Conservation (phyloP, 1,140 invertebrate genomes). For the Galendromus occidentalis region DNA sequence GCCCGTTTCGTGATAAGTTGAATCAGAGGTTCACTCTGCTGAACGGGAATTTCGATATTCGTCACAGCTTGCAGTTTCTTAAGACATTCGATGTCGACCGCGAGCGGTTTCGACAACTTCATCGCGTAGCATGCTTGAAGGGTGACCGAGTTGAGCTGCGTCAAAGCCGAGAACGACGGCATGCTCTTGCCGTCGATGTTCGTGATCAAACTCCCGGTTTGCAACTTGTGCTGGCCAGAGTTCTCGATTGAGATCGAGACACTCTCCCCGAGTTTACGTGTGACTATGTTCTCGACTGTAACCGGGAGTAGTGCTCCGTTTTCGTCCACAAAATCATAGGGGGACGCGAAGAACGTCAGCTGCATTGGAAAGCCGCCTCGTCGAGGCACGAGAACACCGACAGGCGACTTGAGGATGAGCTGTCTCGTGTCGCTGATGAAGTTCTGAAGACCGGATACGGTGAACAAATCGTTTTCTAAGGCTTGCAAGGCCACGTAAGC, state of each 20-base stretch:
- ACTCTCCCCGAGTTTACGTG: conserved; percentile 53
- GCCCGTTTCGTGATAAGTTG: background rate
- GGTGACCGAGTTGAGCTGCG: conserved; percentile 57
- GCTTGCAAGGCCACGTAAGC: conserved; percentile 75
- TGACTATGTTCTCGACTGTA: conserved; percentile 46
- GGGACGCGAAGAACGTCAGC: conserved; percentile 82
- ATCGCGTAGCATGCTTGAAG: conserved; percentile 77
- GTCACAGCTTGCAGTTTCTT: conserved; percentile 48
- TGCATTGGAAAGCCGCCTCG: conserved; percentile 61
- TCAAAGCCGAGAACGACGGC: conserved; percentile 56
- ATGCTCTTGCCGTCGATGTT: conserved; percentile 35
- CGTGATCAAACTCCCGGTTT: conserved; percentile 50
- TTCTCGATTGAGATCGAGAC: conserved; percentile 75
- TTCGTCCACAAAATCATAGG: conserved; percentile 66
- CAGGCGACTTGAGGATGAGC: conserved; percentile 67
- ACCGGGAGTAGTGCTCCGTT: conserved; percentile 42
- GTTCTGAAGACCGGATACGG: conserved; percentile 52
- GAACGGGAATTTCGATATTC: conserved; percentile 21
- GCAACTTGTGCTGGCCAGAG: conserved; percentile 64
- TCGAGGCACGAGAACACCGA: conserved; percentile 42
- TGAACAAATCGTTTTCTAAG: conserved; percentile 70
- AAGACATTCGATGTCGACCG: conserved; percentile 53
- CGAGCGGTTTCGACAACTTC: conserved; percentile 61
- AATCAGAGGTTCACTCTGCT: background rate
- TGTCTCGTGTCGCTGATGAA: conserved; percentile 56